Conservation (phyloP, 1,140 invertebrate genomes). For the Drosophila carrolli region DNA sequence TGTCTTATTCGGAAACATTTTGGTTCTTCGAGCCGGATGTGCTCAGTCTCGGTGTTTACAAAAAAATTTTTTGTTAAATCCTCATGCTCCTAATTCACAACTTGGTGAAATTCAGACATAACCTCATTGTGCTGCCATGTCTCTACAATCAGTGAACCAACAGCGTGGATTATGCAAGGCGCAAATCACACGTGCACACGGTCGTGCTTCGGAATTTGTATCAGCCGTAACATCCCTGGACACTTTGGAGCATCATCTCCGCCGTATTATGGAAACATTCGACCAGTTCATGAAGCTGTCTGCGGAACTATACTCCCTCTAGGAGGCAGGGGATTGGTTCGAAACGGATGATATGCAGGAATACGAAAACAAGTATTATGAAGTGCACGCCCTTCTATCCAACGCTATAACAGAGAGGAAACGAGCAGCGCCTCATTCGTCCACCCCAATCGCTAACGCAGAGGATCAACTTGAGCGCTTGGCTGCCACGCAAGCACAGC, state of each 20-base stretch:
- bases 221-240: too few relatives aligned
- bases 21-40: too few relatives aligned
- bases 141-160: neutral
- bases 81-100: too few relatives aligned
- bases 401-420: neutral
- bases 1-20: too few relatives aligned
- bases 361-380: neutral
- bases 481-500: neutral
- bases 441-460: neutral
- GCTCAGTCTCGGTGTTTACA: too few relatives aligned
- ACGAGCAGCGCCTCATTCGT: neutral
- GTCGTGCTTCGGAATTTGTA: neutral
- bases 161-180: neutral
- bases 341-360: too few relatives aligned
- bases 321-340: neutral
- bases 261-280: neutral
- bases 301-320: neutral
- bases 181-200: too few relatives aligned
- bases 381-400: neutral
- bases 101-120: too few relatives aligned
- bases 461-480: neutral
- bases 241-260: neutral
- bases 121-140: too few relatives aligned
- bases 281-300: neutral
- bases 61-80: too few relatives aligned